These are phyloP conservation scores for Agonopterix subpropinquella DNA, from an alignment of 2,888 invertebrate genomes.

Conservation along the genomic window DNA sequence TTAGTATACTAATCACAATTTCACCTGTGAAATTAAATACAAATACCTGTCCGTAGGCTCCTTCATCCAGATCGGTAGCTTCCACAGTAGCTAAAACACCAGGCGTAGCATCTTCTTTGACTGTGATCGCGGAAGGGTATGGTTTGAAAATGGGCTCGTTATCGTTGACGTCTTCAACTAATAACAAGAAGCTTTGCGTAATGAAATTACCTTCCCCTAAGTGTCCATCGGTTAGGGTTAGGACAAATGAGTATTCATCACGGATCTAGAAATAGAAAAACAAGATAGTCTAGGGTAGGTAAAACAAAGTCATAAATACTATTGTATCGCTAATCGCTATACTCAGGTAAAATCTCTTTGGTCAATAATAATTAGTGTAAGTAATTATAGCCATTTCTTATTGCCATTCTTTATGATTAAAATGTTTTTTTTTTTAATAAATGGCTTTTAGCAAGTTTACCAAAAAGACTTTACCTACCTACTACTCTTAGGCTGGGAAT, in stretches of 20 bases:
- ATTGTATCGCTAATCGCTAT: no score
- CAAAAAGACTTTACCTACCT: no score
- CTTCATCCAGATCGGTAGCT: conserved; percentile 93
- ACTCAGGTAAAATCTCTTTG: no score
- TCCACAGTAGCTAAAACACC: conserved; percentile 87
- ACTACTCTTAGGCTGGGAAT: no score
- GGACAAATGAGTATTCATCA: conserved; percentile 91
- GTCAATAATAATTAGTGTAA: no score
- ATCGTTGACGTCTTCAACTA: conserved; percentile 95
- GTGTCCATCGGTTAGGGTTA: conserved; percentile 92
- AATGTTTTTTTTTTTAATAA: no score
- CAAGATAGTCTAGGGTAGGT: no score
- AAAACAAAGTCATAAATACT: no score
- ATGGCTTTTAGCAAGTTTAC: no score
- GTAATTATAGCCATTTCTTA: no score
- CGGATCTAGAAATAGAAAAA: conserved; percentile 74
- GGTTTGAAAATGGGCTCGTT: conserved; percentile 92
- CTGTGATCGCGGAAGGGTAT: conserved; percentile 87
- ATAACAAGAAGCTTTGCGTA: conserved; percentile 89
- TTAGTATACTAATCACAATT: no score
- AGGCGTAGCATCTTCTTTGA: conserved; percentile 87
- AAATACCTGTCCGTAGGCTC: conserved; percentile 90
- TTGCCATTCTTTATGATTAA: no score
- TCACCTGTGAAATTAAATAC: background rate
- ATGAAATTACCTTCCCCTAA: conserved; percentile 91